These are phyloP conservation scores for Sebastes schlegelii DNA, from an alignment of 2,113 vertebrate genomes.

Conservation along the genomic window DNA sequence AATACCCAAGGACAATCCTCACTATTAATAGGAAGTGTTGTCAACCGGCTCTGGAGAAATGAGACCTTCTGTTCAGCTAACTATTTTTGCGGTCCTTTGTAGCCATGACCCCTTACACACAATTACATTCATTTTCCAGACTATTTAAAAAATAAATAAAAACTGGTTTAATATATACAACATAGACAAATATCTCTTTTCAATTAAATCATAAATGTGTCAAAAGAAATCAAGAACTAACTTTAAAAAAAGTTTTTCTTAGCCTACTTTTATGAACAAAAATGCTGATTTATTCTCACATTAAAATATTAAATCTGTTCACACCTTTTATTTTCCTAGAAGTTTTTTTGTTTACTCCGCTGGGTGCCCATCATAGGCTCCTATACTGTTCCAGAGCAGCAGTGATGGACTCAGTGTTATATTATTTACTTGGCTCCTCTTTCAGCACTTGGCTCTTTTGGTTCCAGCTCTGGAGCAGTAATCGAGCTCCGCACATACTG, in stretches of 20 bases:
- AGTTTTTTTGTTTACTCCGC: conserved; percentile 5
- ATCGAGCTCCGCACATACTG: conserved; percentile 68
- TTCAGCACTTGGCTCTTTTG: conserved; percentile 67
- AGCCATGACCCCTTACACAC: conserved; percentile 54
- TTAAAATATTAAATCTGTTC: not conserved
- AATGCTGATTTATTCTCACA: not conserved
- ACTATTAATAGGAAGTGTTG: conserved; percentile 82
- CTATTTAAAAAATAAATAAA: conserved; percentile 9
- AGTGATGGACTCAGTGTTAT: conserved; percentile 58
- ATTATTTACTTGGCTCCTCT: conserved; percentile 73
- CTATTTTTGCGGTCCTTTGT: conserved; percentile 74
- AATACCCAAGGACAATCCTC: conserved; percentile 81
- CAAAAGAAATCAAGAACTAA: not conserved
- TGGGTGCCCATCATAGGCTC: conserved; percentile 4
- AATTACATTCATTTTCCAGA: conserved; percentile 60
- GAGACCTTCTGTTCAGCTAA: conserved; percentile 78
- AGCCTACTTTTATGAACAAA: not conserved
- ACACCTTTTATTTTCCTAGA: not conserved
- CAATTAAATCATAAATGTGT: not conserved
- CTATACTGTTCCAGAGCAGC: conserved; percentile 34
- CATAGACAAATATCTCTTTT: not conserved
- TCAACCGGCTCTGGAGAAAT: conserved; percentile 78
- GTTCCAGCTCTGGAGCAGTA: conserved; percentile 59
- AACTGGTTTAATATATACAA: not conserved
- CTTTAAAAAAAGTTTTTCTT: too few species aligned